These are phyloP conservation scores for Heliornis fulica DNA, from an alignment of 2,113 vertebrate species.

Conservation along the genomic window DNA sequence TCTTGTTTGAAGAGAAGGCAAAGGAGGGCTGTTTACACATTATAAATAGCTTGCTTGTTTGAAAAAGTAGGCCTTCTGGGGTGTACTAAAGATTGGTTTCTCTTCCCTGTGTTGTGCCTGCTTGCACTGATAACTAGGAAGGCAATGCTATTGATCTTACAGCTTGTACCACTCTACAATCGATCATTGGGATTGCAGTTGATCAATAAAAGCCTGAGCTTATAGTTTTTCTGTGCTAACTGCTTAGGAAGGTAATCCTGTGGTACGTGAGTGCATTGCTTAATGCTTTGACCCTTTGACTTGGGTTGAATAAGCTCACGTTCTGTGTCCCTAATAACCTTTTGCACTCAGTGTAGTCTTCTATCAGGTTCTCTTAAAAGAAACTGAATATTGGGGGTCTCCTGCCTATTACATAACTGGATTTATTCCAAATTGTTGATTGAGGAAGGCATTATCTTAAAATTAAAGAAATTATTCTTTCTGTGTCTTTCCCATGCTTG, in stretches of 20 bases:
- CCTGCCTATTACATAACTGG: background rate
- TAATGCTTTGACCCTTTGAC: background rate
- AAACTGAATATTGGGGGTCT: background rate
- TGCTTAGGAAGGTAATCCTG: background rate
- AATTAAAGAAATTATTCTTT: too few species aligned
- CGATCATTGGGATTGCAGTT: background rate
- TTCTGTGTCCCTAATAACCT: too few species aligned
- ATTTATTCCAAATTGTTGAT: background rate
- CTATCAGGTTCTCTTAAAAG: background rate
- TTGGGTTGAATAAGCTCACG: background rate
- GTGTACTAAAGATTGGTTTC: background rate
- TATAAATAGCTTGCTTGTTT: background rate
- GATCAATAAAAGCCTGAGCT: background rate
- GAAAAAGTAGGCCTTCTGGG: background rate
- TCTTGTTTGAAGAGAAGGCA: background rate
- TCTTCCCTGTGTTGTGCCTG: background rate
- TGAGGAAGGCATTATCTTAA: background rate
- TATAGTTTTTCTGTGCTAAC: background rate
- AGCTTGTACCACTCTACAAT: fast-evolving
- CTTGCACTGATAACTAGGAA: background rate
- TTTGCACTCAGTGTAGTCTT: background rate
- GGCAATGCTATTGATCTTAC: background rate
- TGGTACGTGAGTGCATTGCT: background rate
- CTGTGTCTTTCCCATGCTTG: background rate
- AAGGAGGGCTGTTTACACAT: background rate